phyloP scores from a whole-genome alignment of 2,797 vertebrate species.

The Acomys russatus region DNA sequence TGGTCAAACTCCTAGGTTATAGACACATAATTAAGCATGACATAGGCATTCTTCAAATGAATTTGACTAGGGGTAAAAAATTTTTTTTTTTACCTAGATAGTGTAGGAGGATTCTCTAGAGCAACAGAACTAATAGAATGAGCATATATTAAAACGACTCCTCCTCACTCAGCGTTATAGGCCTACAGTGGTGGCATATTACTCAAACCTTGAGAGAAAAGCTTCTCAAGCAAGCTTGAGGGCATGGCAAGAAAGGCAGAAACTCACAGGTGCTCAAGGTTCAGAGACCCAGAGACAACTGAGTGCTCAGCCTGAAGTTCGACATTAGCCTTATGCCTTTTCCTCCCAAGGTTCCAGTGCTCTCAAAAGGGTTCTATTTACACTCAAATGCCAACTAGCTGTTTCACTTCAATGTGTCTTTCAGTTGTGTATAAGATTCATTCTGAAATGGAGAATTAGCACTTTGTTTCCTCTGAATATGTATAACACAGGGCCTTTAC shows the following conservation, averaged over 20 bases:
- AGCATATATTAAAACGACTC: not conserved
- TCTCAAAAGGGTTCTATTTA: conserved; percentile 2
- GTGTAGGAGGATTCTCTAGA: not conserved
- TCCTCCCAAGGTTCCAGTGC: not conserved
- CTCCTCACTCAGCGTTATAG: not conserved
- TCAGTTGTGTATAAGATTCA: not conserved
- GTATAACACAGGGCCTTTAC: not conserved
- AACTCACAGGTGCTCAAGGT: not conserved
- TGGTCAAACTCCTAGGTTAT: not conserved
- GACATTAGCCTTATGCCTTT: not conserved
- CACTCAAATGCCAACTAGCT: conserved; percentile 3
- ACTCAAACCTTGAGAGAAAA: not conserved
- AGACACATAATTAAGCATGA: not conserved
- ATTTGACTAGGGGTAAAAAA: not conserved
- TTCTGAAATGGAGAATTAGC: conserved; percentile 37
- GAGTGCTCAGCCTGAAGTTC: not conserved
- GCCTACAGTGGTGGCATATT: not conserved
- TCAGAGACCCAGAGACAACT: too few relatives aligned
- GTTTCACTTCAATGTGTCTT: not conserved
- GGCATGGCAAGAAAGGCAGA: not conserved
- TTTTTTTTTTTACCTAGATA: not conserved
- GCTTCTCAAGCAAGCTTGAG: too few relatives aligned
- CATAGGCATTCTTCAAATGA: not conserved
- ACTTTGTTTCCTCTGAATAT: not conserved
- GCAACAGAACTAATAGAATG: not conserved